A percentile compares a stretch with the other conserved stretches of the same genome.
Conservation (phyloP, 2,113 vertebrate species). For the Silurus asotus region DNA sequence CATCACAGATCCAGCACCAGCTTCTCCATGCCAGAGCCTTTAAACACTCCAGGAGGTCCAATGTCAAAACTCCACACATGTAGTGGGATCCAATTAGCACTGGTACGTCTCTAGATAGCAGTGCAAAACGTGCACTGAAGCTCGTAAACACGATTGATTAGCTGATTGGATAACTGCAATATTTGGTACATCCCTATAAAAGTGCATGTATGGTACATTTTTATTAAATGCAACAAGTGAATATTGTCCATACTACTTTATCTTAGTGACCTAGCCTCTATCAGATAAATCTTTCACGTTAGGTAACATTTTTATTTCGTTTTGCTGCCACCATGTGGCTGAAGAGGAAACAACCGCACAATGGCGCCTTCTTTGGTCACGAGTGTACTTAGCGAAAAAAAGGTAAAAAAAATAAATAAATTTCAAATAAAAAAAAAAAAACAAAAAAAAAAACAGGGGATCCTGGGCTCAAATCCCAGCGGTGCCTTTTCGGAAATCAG, state of each 20-base stretch:
- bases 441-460: too few relatives aligned
- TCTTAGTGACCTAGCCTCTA: neutral
- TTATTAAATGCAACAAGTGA: neutral
- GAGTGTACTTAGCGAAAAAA: too few relatives aligned
- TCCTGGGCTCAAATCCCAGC: conserved; percentile 70
- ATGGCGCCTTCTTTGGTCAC: neutral
- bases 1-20: too few relatives aligned
- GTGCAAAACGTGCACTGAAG: too few relatives aligned
- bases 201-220: neutral
- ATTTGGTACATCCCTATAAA: neutral
- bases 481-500: conserved; percentile 35
- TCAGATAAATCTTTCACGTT: too few relatives aligned
- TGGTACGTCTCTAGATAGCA: too few relatives aligned
- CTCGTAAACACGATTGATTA: neutral
- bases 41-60: too few relatives aligned
- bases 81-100: too few relatives aligned
- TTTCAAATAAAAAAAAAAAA: too few relatives aligned
- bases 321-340: neutral
- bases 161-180: neutral
- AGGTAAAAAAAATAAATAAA: too few relatives aligned
- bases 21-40: too few relatives aligned
- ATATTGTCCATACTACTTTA: neutral
- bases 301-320: neutral
- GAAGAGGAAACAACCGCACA: neutral
- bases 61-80: too few relatives aligned